Percentiles rank a stretch among this genome's conserved stretches.
Evolutionary conservation across 2,888 invertebrate genomes (phyloP).

Genomic region (Falcaria lacertinaria): DNA sequence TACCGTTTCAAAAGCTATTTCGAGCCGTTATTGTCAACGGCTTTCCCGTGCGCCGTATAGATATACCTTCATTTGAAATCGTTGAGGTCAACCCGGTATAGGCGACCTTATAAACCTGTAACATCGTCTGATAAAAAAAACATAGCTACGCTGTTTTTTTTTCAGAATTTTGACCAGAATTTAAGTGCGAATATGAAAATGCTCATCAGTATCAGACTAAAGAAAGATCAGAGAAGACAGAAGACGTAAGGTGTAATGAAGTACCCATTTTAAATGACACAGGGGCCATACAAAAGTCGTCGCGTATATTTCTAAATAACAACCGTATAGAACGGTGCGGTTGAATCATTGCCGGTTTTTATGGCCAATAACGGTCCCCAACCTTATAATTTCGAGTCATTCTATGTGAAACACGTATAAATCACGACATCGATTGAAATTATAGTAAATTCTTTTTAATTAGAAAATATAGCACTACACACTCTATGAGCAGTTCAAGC

Average conservation of each 20-base stretch:
- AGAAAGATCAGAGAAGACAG: no score
- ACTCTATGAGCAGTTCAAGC: no score
- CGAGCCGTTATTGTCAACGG: constrained; percentile 28
- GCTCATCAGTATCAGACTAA: no score
- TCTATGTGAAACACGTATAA: constrained; percentile 55
- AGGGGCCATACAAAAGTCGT: no score
- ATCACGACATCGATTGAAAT: constrained; percentile 48
- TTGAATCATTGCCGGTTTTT: constrained; percentile 44
- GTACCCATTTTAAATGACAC: background rate
- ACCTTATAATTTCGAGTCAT: constrained; percentile 54
- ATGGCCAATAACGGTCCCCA: constrained; percentile 51
- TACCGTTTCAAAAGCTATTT: constrained; percentile 14
- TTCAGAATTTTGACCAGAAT: no score
- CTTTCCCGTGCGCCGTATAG: constrained; percentile 2
- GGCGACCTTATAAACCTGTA: no score
- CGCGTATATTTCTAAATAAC: constrained; percentile 1
- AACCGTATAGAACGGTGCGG: constrained; percentile 23
- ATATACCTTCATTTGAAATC: background rate
- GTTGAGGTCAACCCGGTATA: background rate
- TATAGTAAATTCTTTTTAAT: no score
- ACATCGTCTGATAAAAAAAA: no score
- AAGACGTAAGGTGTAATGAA: no score
- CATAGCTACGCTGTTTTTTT: no score
- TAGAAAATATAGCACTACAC: no score
- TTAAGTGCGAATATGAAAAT: no score